Base-by-base conservation (phyloP, 1,140 invertebrate species). In the Lethocerus indicus region DNA sequence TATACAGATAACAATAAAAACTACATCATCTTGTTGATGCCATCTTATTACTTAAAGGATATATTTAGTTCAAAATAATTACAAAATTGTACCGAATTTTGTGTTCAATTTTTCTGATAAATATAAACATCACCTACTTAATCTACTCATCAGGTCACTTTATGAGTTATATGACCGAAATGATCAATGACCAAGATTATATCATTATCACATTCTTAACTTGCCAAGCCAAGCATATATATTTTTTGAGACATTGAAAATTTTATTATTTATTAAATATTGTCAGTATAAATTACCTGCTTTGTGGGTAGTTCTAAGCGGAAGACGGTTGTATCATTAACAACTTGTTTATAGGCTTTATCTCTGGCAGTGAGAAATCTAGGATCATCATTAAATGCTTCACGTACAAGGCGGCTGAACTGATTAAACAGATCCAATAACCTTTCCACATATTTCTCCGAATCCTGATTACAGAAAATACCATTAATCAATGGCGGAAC, bases 371-470 rank as follows among this genome's bases (percentile, higher is more conserved):
- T 98, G 32, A 98, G 72, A 69, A 98, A 98, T 40, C 94, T 70
- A 5, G 95, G 91, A 71, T 99, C 95, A 70, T 97, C 89, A 59
- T 84, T 76, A 63, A 98, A 98, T 1, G 94, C 95, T 58, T 96
- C 86, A 59, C 81, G 82, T 6, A 97, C 93, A 52, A 99, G 71
- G 27, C 74, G 71, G 66, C 90, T 96, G 65, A 96, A 98, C 60
- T 81, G 76, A 56, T 83, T 81, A 67, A 97, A 99, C 28, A 98
- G 71, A 54, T 89, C 83, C 48, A 99, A 68, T 43, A 99, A 68
- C 54, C 93, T 78, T 64, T 98, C 94, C 9, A 98, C 94, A 71
- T 98, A 99, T 69, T 98, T 97, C 67, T 98, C 95, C 2, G 92
- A 95, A 64, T 99, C 95, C 68, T 93, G 53, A 9, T 59, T 57